A percentile compares a stretch with the other conserved stretches of the same genome.
Conservation (phyloP, 1,140 invertebrate species). For the Cotesia vestalis region DNA sequence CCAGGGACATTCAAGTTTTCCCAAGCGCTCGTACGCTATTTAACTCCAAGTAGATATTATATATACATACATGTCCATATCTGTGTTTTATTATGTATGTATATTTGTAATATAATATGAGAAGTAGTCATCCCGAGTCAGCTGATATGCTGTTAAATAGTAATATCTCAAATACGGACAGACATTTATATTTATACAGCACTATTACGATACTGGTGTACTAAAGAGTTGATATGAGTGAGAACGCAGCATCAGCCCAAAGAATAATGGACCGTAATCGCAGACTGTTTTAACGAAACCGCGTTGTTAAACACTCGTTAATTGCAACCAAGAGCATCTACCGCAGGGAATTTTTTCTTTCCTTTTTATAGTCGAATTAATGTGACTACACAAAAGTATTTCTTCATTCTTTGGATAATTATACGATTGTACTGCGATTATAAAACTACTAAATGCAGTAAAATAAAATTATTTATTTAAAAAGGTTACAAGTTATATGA, state of each 20-base stretch:
- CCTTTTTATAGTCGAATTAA: too few relatives aligned
- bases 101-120: slow-evolving; percentile 1
- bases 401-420: background rate
- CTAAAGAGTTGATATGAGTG: too few relatives aligned
- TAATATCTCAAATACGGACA: slow-evolving; percentile 9
- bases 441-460: too few relatives aligned
- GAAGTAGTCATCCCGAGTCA: slow-evolving; percentile 3
- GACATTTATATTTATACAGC: too few relatives aligned
- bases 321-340: slow-evolving; percentile 8
- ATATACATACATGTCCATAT: too few relatives aligned
- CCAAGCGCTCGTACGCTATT: slow-evolving; percentile 9
- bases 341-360: background rate
- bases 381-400: background rate
- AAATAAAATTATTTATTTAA: too few relatives aligned
- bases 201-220: too few relatives aligned
- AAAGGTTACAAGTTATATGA: too few relatives aligned
- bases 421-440: too few relatives aligned
- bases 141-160: background rate
- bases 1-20: slow-evolving; percentile 32
- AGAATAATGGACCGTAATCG: slow-evolving; percentile 26
- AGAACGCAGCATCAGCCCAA: background rate
- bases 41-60: too few relatives aligned
- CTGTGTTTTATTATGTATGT: background rate
- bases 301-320: slow-evolving; percentile 25
- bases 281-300: slow-evolving; percentile 22